Evolutionary conservation across 53 echinoderm and acorn worm species (phyloP).

Genomic region (Stichopus horrens): DNA sequence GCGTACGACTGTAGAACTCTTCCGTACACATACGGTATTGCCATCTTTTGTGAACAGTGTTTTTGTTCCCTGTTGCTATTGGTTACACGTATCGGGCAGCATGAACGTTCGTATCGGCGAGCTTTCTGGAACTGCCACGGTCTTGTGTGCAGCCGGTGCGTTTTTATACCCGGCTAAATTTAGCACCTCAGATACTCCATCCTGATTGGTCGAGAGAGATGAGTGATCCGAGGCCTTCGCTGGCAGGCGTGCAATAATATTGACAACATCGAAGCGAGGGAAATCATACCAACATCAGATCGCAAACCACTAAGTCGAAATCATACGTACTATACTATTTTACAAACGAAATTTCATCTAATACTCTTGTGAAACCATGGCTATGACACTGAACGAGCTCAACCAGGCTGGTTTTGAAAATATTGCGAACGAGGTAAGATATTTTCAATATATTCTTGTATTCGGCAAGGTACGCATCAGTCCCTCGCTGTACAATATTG

Average conservation of each 20-base stretch:
- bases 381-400: constrained; percentile 41
- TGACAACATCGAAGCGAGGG: background rate
- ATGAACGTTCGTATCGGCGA: background rate
- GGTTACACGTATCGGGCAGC: no score
- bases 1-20: no score
- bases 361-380: background rate
- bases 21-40: no score
- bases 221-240: background rate
- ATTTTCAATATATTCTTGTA: background rate
- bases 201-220: constrained; percentile 30
- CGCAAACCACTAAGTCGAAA: background rate
- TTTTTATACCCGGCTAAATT: constrained; percentile 40
- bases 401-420: constrained; percentile 46
- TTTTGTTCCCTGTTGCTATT: no score
- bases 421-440: constrained; percentile 44
- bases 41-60: no score
- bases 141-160: background rate
- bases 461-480: background rate
- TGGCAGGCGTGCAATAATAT: constrained; percentile 27
- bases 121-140: background rate
- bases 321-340: background rate
- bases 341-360: background rate
- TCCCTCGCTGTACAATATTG: no score
- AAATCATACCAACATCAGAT: background rate
- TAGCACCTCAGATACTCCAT: constrained; percentile 11